A percentile compares a stretch with the other conserved stretches of the same genome.
These are phyloP conservation scores for Falco concolor DNA, from an alignment of 2,797 vertebrate genomes.

Conservation along the genomic window DNA sequence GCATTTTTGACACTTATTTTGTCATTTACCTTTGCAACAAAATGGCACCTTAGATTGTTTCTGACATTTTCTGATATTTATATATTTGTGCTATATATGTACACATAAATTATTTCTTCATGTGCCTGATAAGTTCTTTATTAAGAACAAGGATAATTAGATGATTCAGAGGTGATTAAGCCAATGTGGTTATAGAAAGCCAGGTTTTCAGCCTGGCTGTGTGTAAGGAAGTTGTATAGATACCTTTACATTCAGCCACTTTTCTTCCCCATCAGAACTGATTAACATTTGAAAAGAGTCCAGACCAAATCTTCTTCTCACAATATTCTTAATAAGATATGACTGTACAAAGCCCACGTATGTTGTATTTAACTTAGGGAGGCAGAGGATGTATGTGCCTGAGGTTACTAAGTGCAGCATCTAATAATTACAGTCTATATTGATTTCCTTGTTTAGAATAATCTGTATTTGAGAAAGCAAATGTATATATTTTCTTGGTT, in stretches of 20 bases:
- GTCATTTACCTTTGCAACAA: background rate
- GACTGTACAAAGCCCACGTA: background rate
- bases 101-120: background rate
- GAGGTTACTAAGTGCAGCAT: conserved; percentile 1
- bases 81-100: background rate
- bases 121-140: background rate
- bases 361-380: background rate
- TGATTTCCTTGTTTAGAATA: background rate
- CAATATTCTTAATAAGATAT: background rate
- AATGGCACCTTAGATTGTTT: background rate
- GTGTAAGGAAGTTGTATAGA: background rate
- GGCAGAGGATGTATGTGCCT: background rate
- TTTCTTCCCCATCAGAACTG: background rate
- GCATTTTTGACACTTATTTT: background rate
- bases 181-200: background rate
- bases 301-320: background rate
- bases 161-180: background rate
- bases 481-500: background rate
- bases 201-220: background rate
- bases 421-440: background rate
- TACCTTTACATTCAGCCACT: background rate
- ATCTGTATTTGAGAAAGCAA: background rate
- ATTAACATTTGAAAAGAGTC: background rate
- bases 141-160: background rate
- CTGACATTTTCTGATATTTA: background rate